Percentiles rank a stretch among this genome's conserved stretches.
Conservation (phyloP, 1,140 invertebrate species). For the Cherax quadricarinatus region DNA sequence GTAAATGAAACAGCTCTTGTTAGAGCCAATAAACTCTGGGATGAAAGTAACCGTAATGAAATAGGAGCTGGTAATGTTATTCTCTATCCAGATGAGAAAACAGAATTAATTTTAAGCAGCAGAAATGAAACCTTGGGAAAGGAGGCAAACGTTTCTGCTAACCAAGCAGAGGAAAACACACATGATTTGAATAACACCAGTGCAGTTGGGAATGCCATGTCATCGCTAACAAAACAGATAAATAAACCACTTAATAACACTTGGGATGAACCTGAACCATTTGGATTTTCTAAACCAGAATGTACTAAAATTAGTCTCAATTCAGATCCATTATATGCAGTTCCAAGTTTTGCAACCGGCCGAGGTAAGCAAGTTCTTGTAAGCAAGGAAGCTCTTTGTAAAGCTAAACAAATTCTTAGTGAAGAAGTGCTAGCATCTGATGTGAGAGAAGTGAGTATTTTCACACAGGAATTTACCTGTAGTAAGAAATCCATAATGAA, state of each 20-base stretch:
- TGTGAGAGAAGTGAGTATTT: background rate
- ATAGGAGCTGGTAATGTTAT: no score
- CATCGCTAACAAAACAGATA: background rate
- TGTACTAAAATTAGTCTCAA: background rate
- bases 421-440: background rate
- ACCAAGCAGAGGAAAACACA: background rate
- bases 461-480: background rate
- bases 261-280: background rate
- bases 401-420: background rate
- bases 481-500: no score
- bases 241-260: background rate
- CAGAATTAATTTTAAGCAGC: background rate
- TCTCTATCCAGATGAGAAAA: background rate
- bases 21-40: constrained; percentile 5
- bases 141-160: background rate
- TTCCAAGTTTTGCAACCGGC: constrained; percentile 17
- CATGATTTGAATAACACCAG: background rate
- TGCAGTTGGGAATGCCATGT: background rate
- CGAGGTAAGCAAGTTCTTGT: background rate
- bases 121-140: background rate
- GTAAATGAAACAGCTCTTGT: background rate
- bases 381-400: background rate
- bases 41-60: background rate
- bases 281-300: background rate
- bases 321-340: background rate